Base-by-base conservation (phyloP, 2,888 invertebrate genomes). In the Hybos culiciformis region DNA sequence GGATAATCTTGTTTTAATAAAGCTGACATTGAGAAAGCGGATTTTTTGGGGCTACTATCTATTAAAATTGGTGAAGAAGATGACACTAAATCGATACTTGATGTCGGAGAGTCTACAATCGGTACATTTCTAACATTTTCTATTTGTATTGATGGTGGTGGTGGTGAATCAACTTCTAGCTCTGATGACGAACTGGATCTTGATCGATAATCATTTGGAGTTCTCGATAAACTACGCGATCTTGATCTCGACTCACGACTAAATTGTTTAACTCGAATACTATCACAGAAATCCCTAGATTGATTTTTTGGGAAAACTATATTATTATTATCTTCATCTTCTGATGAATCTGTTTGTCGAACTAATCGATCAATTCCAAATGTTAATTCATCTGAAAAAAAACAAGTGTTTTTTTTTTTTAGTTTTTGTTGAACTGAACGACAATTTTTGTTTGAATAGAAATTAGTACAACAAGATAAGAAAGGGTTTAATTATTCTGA, bases 291-390 rank as follows among this genome's bases (percentile, higher is more conserved):
- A 49, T 49, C 41, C 51, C 52, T 46, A 51, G 50, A 33, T 49
- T 48, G 42, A 51, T 57, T 42, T 56, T 55, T 50, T 29, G 51
- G 72, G 2, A 54, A 54, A n/a, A 53, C 55, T 70, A 51, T 74
- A 54, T 65, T 60, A 43, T 59, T 57, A 54, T 73, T 73, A 50
- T 73, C 73, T 49, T 79, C 78, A 41, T 79, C 79, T 20, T 73
- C 74, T 45, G 70, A 70, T 23, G 70, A 70, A 32, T 75, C 75
- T 52, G 75, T 72, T 38, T 54, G 54, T 15, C 74, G 74, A 24
- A 88, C 83, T 53, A 88, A 68, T 46, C 87, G 78, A 62, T 78
- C 84, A 56, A 88, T 80, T 46, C 87, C 85, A 56, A 87, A 88
- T 56, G 86, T 85, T 56, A 87, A 78, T 60, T 81, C 79, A 57